Conservation (phyloP, 2,113 vertebrate species). For the Atherinomorus stipes region DNA sequence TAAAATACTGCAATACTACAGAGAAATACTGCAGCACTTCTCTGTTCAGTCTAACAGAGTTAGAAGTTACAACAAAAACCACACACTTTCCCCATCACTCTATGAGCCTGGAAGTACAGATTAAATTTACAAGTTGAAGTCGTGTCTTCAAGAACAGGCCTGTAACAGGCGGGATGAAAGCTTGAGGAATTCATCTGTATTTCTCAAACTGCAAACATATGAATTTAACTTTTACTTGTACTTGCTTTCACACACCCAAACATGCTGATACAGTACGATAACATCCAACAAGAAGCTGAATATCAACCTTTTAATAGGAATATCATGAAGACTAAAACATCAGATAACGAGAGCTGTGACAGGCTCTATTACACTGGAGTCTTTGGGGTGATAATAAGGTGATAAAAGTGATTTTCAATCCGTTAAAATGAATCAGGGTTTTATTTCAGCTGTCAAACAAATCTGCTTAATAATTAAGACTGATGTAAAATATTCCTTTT, state of each 20-base stretch:
- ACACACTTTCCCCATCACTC: no score
- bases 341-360: not conserved
- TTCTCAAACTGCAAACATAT: no score
- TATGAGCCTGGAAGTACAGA: no score
- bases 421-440: not conserved
- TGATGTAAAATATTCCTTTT: not conserved
- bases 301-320: not conserved
- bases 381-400: not conserved
- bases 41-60: conserved; percentile 11
- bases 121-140: no score
- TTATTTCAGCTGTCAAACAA: not conserved
- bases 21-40: no score
- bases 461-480: not conserved
- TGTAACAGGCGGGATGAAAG: no score
- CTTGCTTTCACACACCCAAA: no score
- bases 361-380: not conserved
- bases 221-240: no score
- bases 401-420: not conserved
- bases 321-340: not conserved
- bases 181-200: no score
- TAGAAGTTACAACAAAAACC: conserved; percentile 1
- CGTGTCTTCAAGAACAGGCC: no score
- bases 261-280: not conserved
- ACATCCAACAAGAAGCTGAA: not conserved
- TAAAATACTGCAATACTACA: no score